These are phyloP conservation scores for Simalia tracyae DNA, from an alignment of 2,797 vertebrate species.

Conservation along the genomic window DNA sequence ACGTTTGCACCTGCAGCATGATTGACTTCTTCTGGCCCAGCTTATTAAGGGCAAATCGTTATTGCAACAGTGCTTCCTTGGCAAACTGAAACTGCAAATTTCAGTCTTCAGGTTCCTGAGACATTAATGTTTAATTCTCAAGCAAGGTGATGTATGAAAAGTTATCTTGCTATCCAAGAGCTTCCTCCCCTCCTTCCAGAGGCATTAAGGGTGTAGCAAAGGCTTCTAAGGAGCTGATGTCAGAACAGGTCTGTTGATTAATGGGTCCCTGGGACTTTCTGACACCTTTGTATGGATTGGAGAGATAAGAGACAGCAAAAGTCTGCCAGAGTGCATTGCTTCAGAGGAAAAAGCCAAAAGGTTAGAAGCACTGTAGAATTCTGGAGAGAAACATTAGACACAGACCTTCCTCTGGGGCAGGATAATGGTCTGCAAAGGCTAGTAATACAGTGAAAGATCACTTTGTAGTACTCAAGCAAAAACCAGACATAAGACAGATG, in stretches of 20 bases:
- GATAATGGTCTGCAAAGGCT: conserved; percentile 58
- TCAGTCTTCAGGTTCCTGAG: conserved; percentile 50
- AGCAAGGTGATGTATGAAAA: conserved; percentile 42
- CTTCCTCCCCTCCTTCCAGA: conserved; percentile 46
- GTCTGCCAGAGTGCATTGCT: conserved; percentile 51
- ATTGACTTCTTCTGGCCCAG: background rate
- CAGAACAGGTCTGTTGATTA: conserved; percentile 68
- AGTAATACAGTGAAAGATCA: conserved; percentile 53
- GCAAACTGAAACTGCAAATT: conserved; percentile 49
- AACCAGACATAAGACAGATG: conserved; percentile 53
- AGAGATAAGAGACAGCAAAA: conserved; percentile 67
- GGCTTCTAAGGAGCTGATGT: conserved; percentile 67
- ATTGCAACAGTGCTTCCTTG: background rate
- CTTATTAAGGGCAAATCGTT: conserved; percentile 8
- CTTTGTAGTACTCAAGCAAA: conserved; percentile 52
- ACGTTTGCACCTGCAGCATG: background rate
- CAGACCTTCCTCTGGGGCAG: conserved; percentile 50
- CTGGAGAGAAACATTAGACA: conserved; percentile 51
- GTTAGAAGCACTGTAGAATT: conserved; percentile 63
- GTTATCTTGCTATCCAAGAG: conserved; percentile 59
- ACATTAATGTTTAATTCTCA: conserved; percentile 74
- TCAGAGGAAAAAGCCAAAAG: conserved; percentile 65
- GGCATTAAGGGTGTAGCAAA: conserved; percentile 51
- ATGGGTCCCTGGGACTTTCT: conserved; percentile 68
- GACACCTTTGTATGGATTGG: conserved; percentile 73